phyloP scores from a whole-genome alignment of 2,888 invertebrate genomes.

The Adelognathus sp. region DNA sequence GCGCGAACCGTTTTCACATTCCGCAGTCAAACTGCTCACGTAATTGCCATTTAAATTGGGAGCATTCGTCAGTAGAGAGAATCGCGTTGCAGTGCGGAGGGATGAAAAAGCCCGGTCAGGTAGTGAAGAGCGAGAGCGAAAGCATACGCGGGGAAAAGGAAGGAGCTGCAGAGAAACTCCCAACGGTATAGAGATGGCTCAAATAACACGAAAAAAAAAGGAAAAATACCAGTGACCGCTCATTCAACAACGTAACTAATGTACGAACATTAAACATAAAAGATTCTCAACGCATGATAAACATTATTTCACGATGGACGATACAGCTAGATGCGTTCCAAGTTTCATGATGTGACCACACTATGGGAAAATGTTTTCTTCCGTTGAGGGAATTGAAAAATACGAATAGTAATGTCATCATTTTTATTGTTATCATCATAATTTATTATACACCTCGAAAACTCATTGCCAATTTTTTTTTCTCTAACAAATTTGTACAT shows the following conservation, averaged over 20 bases:
- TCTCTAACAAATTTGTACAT: too few species aligned
- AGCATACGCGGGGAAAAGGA: neutral
- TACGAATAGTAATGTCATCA: neutral
- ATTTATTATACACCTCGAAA: too few species aligned
- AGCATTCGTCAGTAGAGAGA: conserved; percentile 44
- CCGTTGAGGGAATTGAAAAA: too few species aligned
- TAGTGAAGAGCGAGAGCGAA: too few species aligned
- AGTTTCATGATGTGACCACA: too few species aligned
- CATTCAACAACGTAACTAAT: conserved; percentile 23
- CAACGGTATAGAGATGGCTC: neutral
- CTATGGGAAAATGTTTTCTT: too few species aligned
- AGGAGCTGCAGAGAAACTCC: neutral
- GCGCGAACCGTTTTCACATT: conserved; percentile 28
- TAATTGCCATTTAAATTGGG: conserved; percentile 56
- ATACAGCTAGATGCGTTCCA: too few species aligned
- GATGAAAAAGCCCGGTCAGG: neutral
- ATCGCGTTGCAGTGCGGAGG: neutral
- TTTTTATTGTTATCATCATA: neutral
- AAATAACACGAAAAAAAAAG: conserved; percentile 17
- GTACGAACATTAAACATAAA: neutral
- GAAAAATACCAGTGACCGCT: conserved; percentile 14
- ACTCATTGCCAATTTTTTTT: too few species aligned
- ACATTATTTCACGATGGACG: neutral
- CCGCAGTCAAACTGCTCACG: conserved; percentile 33
- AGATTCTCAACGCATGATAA: conserved; percentile 9